These are phyloP conservation scores for Meleagris gallopavo DNA, from an alignment of 2,113 vertebrate genomes.

Conservation along the genomic window DNA sequence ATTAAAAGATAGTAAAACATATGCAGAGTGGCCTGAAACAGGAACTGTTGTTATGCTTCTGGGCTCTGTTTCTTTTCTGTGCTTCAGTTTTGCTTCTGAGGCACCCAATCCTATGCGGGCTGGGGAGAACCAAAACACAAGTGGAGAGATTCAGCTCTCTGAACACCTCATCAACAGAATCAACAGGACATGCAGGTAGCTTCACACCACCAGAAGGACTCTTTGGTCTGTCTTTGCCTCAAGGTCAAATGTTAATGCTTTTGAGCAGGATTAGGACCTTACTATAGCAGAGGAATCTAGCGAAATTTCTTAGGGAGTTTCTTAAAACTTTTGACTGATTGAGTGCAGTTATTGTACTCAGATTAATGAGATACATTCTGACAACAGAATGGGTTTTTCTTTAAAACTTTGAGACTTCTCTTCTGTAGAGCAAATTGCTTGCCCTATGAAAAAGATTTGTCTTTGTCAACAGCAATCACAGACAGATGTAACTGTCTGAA, in stretches of 20 bases:
- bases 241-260: accelerated
- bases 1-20: background rate
- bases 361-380: background rate
- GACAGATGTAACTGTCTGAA: background rate
- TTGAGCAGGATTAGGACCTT: background rate
- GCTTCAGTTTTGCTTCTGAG: background rate
- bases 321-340: background rate
- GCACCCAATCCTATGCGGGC: background rate
- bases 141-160: background rate
- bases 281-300: background rate
- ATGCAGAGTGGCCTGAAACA: background rate
- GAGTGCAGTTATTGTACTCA: background rate
- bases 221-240: accelerated
- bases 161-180: background rate
- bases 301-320: background rate
- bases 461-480: background rate
- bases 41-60: background rate
- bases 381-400: background rate
- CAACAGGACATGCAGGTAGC: accelerated
- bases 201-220: background rate
- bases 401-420: background rate
- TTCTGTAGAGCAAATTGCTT: background rate
- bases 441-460: background rate
- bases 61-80: background rate
- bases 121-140: background rate